Evolutionary conservation across 1,140 invertebrate genomes (phyloP), one percentile per base, ranked within the genome.

Genomic region (Drosophila ohnishii): DNA sequence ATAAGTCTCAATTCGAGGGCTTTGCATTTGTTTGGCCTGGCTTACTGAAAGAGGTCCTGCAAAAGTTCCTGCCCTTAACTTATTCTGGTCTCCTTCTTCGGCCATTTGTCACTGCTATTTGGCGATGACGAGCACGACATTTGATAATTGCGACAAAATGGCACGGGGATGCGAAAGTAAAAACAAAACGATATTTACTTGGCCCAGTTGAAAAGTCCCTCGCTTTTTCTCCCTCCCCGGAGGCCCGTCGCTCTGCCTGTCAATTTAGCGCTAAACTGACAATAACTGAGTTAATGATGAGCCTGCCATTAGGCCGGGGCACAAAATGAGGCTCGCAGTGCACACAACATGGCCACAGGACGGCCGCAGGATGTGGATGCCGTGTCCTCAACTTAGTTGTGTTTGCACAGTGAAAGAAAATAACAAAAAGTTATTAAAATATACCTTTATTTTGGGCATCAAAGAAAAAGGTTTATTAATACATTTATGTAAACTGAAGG

Each of bases 281-380:
- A 80, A 88, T 84, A 84, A 84, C 80, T 84, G 73, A 88, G 85
- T 78, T 78, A 89, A 89, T 74, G 80, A 84, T 88, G 84, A 72
- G 80, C 53, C 48, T 53, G 74, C 81, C 84, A 87, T 87, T 87
- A 81, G 70, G 67, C 74, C 40, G 57, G 45, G 57, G 39, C 58
- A 69, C 69, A 66, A 74, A 85, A 85, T 86, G 81, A 78, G 73
- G 16, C 47, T 53, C 32, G 45, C 57, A 51, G 66, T 25, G 35
- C 57, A 63, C 48, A 60, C 55, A 40, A 55, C 51, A 55, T 66
- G 64, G 60, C 56, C 70, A 58, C 48, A 55, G 44, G 40, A 48
- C 45, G 42, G 50, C 51, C 40, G 39, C 40, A 58, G 67, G 65
- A 70, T 70, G 69, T 71, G 66, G 44, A 71, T 72, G 69, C 67